A percentile compares a stretch with the other conserved stretches of the same genome.
Conservation (phyloP, 2,113 vertebrate species). For the Ancistrus triradiatus region DNA sequence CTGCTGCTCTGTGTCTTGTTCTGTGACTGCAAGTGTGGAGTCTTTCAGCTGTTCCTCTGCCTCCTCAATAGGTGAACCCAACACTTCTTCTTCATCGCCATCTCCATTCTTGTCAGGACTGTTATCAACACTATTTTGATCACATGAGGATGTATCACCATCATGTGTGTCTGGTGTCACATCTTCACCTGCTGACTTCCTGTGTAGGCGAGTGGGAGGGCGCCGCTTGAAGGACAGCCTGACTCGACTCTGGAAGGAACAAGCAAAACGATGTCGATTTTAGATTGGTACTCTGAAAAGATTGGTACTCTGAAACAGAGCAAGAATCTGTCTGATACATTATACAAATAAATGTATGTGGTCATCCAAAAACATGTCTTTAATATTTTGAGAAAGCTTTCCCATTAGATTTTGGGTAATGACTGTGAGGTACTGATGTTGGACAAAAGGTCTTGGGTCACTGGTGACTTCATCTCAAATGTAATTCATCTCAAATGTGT, state of each 20-base stretch:
- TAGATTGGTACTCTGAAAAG: neutral
- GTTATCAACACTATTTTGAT: conserved; percentile 43
- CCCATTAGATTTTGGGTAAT: too few relatives aligned
- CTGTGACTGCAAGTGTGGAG: neutral
- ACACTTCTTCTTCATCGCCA: conserved; percentile 46
- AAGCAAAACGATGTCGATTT: neutral
- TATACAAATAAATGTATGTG: too few relatives aligned
- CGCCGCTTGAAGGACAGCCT: conserved; percentile 70
- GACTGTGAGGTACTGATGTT: too few relatives aligned
- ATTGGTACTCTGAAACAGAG: neutral
- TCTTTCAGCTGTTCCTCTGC: neutral
- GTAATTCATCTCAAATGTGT: too few relatives aligned
- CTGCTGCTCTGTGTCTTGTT: conserved; percentile 37
- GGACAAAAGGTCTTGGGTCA: too few relatives aligned
- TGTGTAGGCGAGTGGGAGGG: conserved; percentile 68
- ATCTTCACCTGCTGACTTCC: conserved; percentile 63
- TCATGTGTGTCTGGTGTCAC: neutral
- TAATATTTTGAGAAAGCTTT: too few relatives aligned
- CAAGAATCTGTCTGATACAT: too few relatives aligned
- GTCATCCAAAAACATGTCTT: too few relatives aligned
- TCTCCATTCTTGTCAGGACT: conserved; percentile 52
- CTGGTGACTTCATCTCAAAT: too few relatives aligned
- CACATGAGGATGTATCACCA: conserved; percentile 27
- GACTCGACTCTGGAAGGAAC: conserved; percentile 58
- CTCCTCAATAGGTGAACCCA: conserved; percentile 36